Percentiles rank a stretch among this genome's conserved stretches.
These are phyloP conservation scores for Hylaeus volcanicus DNA, from an alignment of 1,140 invertebrate genomes.

Conservation along the genomic window DNA sequence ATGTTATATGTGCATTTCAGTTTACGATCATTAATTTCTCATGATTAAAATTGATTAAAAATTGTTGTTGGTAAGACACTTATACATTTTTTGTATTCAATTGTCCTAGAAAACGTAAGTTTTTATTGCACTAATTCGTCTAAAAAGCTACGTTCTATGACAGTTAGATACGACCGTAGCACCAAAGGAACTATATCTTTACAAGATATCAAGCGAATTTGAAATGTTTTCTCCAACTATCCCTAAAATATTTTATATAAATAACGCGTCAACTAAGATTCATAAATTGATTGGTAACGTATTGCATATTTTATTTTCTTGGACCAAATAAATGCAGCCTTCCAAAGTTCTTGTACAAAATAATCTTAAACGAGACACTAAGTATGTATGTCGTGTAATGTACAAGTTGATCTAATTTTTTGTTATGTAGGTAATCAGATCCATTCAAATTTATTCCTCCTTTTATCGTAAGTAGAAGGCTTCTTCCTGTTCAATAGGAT, in stretches of 20 bases:
- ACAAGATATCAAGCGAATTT: slow-evolving; percentile 30
- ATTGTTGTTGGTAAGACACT: slow-evolving; percentile 14
- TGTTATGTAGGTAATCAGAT: slow-evolving; percentile 17
- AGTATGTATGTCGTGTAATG: neutral
- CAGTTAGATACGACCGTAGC: slow-evolving; percentile 2
- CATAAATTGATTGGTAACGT: slow-evolving; percentile 37
- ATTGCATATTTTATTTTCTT: slow-evolving; percentile 20
- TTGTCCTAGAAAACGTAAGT: slow-evolving; percentile 21
- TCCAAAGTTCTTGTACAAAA: slow-evolving; percentile 16
- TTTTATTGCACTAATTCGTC: slow-evolving; percentile 48
- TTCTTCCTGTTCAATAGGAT: slow-evolving; percentile 25
- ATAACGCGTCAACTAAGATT: slow-evolving; percentile 43
- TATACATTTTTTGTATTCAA: slow-evolving; percentile 22
- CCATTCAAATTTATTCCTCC: slow-evolving; percentile 24
- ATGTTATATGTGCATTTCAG: slow-evolving; percentile 2
- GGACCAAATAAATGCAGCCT: slow-evolving; percentile 45
- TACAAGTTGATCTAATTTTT: slow-evolving; percentile 27
- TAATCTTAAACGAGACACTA: slow-evolving; percentile 9
- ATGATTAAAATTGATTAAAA: slow-evolving; percentile 23
- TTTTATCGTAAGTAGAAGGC: neutral
- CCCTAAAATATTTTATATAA: slow-evolving; percentile 29
- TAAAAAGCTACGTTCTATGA: slow-evolving; percentile 24
- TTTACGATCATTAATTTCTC: neutral
- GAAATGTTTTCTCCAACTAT: slow-evolving; percentile 14
- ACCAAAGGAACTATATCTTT: slow-evolving; percentile 27